These are phyloP conservation scores for Peromyscus polionotus DNA, from an alignment of 2,113 vertebrate species.

Conservation along the genomic window DNA sequence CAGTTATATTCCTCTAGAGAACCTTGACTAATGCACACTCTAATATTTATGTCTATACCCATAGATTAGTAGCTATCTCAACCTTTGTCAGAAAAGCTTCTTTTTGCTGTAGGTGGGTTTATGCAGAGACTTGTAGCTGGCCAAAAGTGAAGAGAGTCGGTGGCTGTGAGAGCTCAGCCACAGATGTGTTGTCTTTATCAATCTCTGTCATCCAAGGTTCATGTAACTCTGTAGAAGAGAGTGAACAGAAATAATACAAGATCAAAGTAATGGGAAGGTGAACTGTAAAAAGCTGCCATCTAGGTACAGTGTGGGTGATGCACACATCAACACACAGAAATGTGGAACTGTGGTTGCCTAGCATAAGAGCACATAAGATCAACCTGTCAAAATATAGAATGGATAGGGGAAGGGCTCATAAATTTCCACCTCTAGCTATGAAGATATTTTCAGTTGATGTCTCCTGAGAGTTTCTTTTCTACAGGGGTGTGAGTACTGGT, in stretches of 20 bases:
- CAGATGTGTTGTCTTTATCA: background rate
- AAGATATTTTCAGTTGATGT: background rate
- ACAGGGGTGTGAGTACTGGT: background rate
- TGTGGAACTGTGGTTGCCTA: background rate
- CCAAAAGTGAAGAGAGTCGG: background rate
- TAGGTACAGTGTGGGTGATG: background rate
- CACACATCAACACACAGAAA: background rate
- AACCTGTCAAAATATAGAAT: background rate
- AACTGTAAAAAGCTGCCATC: background rate
- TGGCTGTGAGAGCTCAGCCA: background rate
- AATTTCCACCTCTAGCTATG: background rate
- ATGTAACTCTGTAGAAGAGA: background rate
- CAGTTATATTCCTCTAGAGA: background rate
- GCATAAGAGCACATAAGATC: background rate
- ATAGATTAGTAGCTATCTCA: background rate
- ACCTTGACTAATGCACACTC: background rate
- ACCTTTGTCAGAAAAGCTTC: background rate
- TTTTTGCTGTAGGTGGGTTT: background rate
- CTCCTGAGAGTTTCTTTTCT: background rate
- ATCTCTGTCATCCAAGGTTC: background rate
- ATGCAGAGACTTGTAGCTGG: background rate
- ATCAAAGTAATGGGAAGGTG: background rate
- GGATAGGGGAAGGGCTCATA: too few species aligned
- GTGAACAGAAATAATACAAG: background rate
- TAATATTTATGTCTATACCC: background rate